Conservation (phyloP, 2,797 vertebrate species). For the Paguma larvata region DNA sequence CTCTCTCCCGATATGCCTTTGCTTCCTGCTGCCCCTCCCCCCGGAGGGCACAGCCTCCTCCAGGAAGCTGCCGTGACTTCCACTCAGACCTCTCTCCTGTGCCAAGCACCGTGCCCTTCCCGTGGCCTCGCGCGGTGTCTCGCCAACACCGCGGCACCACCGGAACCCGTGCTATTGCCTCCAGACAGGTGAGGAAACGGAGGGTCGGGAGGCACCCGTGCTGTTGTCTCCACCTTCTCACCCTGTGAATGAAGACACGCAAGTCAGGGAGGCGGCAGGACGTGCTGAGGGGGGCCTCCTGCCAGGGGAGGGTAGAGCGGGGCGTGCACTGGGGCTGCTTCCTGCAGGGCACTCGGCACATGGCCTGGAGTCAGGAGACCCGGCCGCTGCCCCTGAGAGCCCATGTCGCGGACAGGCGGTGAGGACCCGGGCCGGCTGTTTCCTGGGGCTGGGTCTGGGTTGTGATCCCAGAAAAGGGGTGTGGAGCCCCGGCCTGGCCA, state of each 20-base stretch:
- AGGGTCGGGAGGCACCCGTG: neutral
- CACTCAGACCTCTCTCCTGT: neutral
- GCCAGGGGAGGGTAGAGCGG: accelerated
- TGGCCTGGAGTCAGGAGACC: neutral
- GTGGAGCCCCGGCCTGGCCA: neutral
- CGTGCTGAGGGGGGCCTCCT: neutral
- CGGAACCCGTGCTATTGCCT: accelerated
- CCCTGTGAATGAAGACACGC: neutral
- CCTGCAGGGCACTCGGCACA: neutral
- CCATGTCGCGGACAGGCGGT: neutral
- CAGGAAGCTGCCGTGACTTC: neutral
- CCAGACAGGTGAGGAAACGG: neutral
- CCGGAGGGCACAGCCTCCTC: neutral
- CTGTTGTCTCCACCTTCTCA: accelerated
- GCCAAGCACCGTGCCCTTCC: neutral
- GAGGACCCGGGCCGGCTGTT: neutral
- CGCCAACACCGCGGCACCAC: neutral
- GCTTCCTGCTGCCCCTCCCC: neutral
- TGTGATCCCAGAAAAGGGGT: neutral
- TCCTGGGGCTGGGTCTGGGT: neutral
- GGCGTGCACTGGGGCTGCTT: no score
- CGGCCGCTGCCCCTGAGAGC: neutral
- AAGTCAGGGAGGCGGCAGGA: neutral
- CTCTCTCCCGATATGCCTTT: neutral
- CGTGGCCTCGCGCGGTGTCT: accelerated